Evolutionary conservation across 1,140 invertebrate genomes (phyloP).

Genomic region (Lepidostoma basale): DNA sequence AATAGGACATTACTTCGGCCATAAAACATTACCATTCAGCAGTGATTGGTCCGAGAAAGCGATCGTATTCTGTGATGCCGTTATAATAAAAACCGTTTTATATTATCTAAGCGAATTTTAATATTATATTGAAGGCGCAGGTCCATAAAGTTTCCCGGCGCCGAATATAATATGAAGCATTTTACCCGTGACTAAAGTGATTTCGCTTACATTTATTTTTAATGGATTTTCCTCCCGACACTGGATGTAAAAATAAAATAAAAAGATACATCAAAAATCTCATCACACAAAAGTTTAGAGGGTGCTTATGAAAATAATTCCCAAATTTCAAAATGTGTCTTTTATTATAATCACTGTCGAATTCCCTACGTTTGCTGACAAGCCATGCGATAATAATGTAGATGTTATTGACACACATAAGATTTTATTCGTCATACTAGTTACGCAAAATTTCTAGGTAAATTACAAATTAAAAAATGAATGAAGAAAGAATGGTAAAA

Average conservation of each 20-base stretch:
- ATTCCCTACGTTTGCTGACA: no score
- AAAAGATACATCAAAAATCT: conserved; percentile 29
- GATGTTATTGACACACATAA: no score
- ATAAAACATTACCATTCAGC: neutral
- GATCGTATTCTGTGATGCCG: neutral
- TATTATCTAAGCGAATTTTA: conserved; percentile 8
- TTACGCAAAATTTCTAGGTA: no score
- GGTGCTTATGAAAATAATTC: conserved; percentile 19
- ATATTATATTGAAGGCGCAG: conserved; percentile 26
- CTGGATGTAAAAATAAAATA: conserved; percentile 34
- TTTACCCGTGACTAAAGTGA: conserved; percentile 32
- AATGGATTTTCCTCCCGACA: conserved; percentile 32
- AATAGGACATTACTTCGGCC: no score
- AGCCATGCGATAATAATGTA: no score
- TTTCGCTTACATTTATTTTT: conserved; percentile 33
- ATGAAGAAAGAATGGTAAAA: no score
- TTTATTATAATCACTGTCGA: no score
- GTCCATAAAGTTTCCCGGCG: conserved; percentile 22
- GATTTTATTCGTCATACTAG: no score
- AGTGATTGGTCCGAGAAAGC: neutral
- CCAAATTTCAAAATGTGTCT: neutral
- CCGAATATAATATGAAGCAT: conserved; percentile 34
- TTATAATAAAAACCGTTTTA: conserved; percentile 14
- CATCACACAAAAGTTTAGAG: conserved; percentile 11
- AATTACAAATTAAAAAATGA: no score